phyloP scores from a whole-genome alignment of 1,140 invertebrate species.

The Coptotermes formosanus region DNA sequence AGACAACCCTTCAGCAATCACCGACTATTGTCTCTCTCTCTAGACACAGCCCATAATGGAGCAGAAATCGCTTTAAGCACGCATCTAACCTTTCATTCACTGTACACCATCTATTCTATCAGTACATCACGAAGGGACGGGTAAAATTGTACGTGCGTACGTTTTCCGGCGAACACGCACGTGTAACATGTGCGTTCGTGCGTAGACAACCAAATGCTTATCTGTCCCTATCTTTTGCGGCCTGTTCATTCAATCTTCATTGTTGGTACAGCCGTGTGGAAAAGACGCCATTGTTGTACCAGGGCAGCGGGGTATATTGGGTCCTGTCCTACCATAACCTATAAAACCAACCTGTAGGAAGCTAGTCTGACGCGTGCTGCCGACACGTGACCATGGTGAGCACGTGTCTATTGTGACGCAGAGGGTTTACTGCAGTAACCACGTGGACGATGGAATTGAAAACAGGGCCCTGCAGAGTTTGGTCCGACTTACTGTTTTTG shows the following conservation, averaged over 20 bases:
- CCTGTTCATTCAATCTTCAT: slow-evolving; percentile 19
- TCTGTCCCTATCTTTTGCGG: slow-evolving; percentile 9
- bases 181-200: slow-evolving; percentile 7
- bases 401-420: background rate
- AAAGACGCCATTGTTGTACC: background rate
- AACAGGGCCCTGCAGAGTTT: background rate
- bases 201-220: slow-evolving; percentile 1
- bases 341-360: slow-evolving; percentile 11
- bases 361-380: background rate
- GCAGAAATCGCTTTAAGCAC: background rate
- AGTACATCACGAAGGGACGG: background rate
- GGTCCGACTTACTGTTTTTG: too few relatives aligned
- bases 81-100: background rate
- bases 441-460: background rate
- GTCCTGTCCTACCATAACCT: slow-evolving; percentile 10
- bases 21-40: background rate
- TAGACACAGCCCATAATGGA: background rate
- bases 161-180: background rate
- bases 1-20: slow-evolving; percentile 2
- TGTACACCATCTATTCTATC: background rate
- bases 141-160: background rate
- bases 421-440: slow-evolving; percentile 8
- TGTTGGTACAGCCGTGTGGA: slow-evolving; percentile 7
- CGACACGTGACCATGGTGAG: background rate
- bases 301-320: background rate